phyloP scores from a whole-genome alignment of 2,113 vertebrate species.

The Danionella cerebrum region DNA sequence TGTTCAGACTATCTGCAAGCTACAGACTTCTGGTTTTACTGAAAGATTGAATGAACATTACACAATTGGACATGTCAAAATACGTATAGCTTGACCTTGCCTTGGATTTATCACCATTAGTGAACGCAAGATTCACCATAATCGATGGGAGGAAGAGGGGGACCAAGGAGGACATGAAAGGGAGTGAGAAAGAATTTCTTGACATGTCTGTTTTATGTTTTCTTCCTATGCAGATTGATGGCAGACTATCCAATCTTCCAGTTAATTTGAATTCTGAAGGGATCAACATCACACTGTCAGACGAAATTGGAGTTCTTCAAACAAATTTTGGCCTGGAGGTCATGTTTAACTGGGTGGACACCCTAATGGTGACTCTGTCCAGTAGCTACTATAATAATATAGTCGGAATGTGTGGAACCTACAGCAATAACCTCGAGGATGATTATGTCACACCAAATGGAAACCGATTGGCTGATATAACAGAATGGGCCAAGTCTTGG shows the following conservation, averaged over 20 bases:
- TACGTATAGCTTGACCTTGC: no score
- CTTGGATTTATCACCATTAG: no score
- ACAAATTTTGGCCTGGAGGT: slow-evolving; percentile 63
- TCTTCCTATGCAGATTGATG: slow-evolving; percentile 35
- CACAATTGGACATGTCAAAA: no score
- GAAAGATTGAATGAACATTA: no score
- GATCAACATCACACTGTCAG: slow-evolving; percentile 44
- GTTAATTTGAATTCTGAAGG: slow-evolving; percentile 27
- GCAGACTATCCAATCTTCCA: slow-evolving; percentile 39
- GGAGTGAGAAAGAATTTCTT: neutral
- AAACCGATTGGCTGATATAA: neutral
- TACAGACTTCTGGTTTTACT: no score
- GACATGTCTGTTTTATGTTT: neutral
- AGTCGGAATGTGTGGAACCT: slow-evolving; percentile 68
- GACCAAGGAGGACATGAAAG: no score
- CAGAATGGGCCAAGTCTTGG: slow-evolving; percentile 62
- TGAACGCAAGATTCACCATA: no score
- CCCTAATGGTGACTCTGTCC: slow-evolving; percentile 52
- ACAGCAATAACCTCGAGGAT: slow-evolving; percentile 49
- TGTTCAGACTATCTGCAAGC: no score
- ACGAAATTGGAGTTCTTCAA: slow-evolving; percentile 40
- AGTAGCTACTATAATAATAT: slow-evolving; percentile 61
- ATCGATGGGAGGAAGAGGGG: no score
- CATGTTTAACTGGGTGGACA: slow-evolving; percentile 64
- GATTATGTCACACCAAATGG: slow-evolving; percentile 37